Evolutionary conservation across 2,888 invertebrate genomes (phyloP).

Genomic region (Harmothoe impar): DNA sequence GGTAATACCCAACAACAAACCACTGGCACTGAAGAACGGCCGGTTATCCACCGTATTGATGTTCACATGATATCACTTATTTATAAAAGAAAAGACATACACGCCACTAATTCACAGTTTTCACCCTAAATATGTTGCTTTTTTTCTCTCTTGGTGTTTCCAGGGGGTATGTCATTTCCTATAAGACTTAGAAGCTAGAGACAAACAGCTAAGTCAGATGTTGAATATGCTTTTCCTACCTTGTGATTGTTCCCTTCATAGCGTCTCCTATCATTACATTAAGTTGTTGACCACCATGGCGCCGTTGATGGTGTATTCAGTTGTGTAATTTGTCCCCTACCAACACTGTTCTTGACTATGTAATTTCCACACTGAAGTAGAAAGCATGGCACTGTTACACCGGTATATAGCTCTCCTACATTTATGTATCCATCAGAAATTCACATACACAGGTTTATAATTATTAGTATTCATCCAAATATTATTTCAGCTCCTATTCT

Average conservation of each 20-base stretch:
- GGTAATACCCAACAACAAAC: background rate
- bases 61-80: constrained; percentile 17
- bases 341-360: background rate
- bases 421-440: too few relatives aligned
- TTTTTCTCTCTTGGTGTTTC: constrained; percentile 61
- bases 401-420: background rate
- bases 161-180: constrained; percentile 59
- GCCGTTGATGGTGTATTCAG: constrained; percentile 20
- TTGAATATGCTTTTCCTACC: constrained; percentile 57
- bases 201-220: constrained; percentile 60
- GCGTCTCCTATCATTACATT: background rate
- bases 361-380: constrained; percentile 38
- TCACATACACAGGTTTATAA: too few relatives aligned
- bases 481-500: too few relatives aligned
- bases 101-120: background rate
- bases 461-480: too few relatives aligned
- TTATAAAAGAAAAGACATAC: background rate
- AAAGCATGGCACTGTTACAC: constrained; percentile 58
- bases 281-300: constrained; percentile 44
- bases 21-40: background rate
- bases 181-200: constrained; percentile 59
- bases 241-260: constrained; percentile 49
- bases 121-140: constrained; percentile 59
- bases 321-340: constrained; percentile 41
- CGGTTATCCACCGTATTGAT: background rate